phyloP scores from a whole-genome alignment of 1,140 invertebrate species.

The Drosophila pallidifrons region DNA sequence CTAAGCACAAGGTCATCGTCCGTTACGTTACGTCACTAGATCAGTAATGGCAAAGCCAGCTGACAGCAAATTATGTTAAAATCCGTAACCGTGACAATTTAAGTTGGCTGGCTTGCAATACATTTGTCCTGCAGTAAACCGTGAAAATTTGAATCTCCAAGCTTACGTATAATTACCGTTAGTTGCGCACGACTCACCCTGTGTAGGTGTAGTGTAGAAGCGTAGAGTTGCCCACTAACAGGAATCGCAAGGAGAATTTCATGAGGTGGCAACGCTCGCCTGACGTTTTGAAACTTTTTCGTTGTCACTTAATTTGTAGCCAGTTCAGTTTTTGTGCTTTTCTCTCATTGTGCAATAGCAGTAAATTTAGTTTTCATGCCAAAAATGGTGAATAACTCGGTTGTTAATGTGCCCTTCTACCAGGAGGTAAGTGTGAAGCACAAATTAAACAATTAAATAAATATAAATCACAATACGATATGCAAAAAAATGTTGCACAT shows the following conservation, averaged over 20 bases:
- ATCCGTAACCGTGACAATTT: no score
- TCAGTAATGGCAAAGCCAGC: no score
- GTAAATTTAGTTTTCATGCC: conserved; percentile 27
- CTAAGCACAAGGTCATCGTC: not conserved
- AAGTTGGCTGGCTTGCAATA: not conserved
- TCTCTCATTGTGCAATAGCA: conserved; percentile 29
- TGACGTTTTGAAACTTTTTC: conserved; percentile 55
- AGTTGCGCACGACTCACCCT: not conserved
- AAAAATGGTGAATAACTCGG: conserved; percentile 57
- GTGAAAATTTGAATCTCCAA: not conserved
- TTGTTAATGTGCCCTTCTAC: conserved; percentile 33
- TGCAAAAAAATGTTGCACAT: not conserved
- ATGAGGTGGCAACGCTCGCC: conserved; percentile 29
- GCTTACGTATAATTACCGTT: not conserved
- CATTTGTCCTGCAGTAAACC: not conserved
- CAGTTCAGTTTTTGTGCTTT: conserved; percentile 44
- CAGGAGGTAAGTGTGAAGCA: conserved; percentile 46
- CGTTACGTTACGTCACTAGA: not conserved
- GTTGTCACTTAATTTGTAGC: conserved; percentile 41
- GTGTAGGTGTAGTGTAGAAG: not conserved
- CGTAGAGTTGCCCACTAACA: not conserved
- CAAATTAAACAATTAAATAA: not conserved
- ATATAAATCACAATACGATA: not conserved
- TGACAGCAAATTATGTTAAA: no score
- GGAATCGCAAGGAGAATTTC: not conserved